Evolutionary conservation across 2,797 vertebrate species (phyloP).

Genomic region (Balearica regulorum): DNA sequence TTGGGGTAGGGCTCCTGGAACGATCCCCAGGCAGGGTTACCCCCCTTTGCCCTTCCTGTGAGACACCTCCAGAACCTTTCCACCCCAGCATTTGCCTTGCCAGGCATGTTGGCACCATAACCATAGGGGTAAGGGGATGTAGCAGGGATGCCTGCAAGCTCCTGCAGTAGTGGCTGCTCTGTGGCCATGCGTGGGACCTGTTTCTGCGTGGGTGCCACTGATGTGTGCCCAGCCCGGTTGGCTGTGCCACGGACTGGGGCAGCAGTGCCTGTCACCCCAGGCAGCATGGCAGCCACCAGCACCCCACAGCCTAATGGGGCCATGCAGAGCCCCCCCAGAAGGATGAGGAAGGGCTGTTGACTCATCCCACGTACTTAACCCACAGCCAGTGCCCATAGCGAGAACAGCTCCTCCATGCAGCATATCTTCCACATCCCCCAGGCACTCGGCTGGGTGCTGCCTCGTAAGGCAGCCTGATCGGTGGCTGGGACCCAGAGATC

Average conservation of each 20-base stretch:
- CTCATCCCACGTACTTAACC: not conserved
- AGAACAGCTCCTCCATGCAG: not conserved
- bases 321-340: not conserved
- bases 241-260: not conserved
- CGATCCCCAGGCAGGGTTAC: not conserved
- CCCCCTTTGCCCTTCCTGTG: not conserved
- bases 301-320: rapidly evolving
- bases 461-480: not conserved
- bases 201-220: not conserved
- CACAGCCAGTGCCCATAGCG: rapidly evolving
- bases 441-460: not conserved
- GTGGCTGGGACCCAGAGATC: not conserved
- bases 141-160: not conserved
- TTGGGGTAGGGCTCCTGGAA: conserved; percentile 92
- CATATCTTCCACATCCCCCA: not conserved
- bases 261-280: not conserved
- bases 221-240: not conserved
- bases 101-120: rapidly evolving
- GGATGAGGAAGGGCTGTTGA: not conserved
- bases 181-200: no score
- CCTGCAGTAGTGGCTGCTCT: not conserved
- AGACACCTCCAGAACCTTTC: not conserved
- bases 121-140: not conserved
- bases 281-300: not conserved
- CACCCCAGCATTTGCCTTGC: not conserved